Base-by-base conservation (phyloP, 2,888 invertebrate species). In the Caenorhabditis imperialis region DNA sequence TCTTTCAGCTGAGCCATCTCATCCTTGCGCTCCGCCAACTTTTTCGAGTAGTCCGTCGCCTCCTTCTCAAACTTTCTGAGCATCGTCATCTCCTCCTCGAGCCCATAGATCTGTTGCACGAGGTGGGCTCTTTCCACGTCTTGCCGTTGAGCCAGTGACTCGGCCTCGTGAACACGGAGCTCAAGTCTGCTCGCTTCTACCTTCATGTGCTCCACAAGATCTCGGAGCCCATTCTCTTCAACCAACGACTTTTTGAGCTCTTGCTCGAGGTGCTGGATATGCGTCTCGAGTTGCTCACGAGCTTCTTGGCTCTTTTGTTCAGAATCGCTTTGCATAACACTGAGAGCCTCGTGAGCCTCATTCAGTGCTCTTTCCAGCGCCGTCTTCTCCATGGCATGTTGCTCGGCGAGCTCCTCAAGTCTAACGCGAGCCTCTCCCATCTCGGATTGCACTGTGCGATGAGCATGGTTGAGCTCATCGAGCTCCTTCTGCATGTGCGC, bases 21-120 rank as follows among this genome's bases (percentile, higher is more conserved):
- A 33, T 47, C 51, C 60, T 69, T 69, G 23, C 25, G 45, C 3
- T 27, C 54, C 4, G 58, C 53, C 27, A 65, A 23, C 20, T 65
- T 65, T 3, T 23, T 33, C 0, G 27, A 35, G 50, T 44, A 65
- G 33, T 73, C 45, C 0, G 60, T 55, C 14, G 51, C 25, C n/a
- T 53, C 37, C 2, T 35, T 25, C n/a, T 73, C 73, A 8, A 55
- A 61, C 6, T n/a, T 14, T 2, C 44, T 23, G 33, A 61, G 42
- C 5, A 30, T 44, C 22, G 65, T 53, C 22, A 73, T 10, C n/a
- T 65, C 23, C 18, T 54, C 20, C 22, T 58, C 54, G 14, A 73
- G 23, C 10, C 22, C 40, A 1, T 42, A 38, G 7, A 65, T 54
- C 22, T 51, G 38, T 4, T 48, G 44, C 2, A 60, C 38, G 35